Evolutionary conservation across 1,140 invertebrate species (phyloP), one percentile per base, ranked within the genome.

Genomic region (Mya arenaria): DNA sequence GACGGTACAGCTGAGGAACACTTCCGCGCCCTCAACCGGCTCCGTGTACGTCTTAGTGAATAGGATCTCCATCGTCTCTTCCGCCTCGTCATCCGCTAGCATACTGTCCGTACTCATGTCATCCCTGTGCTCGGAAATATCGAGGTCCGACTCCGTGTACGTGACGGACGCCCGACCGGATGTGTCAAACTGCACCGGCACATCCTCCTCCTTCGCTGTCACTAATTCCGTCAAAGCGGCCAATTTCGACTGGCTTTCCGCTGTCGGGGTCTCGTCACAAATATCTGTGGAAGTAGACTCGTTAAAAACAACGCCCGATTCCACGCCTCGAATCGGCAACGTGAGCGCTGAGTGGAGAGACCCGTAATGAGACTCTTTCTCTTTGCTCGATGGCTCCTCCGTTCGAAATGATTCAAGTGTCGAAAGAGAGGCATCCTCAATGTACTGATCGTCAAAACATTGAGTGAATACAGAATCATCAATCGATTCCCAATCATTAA

Each of bases 81-180:
- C 89, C 23, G 85, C 89, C 39, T 90, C 89, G 62, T 90, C 89
- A 66, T 90, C 89, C 15, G 89, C 89, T 37, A 88, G 86, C 83
- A 89, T 83, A 58, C 84, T 85, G 55, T 88, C 86, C 10, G 87
- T 86, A 44, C 85, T 86, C 37, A 82, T 83, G 52, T 88, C 85
- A 83, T 89, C 88, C 32, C 84, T 65, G 30, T 84, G 84, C 52
- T 90, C 89, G 0, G 89, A 90, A 34, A 88, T 84, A 39, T 90
- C 89, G 32, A 90, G 82, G 37, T 90, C 89, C 0, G 89, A 90
- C 71, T 89, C 88, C n/a, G 89, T 89, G 15, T 81, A 65, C 80
- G 52, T 81, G 68, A 25, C 85, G 84, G 72, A 87, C 80, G 23
- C 78, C 34, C 73, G 83, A 84, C 36, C 84, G 68, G 56, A 84